A percentile compares a stretch with the other conserved stretches of the same genome.
Conservation (phyloP, 1,140 invertebrate species). For the Uloborus diversus region DNA sequence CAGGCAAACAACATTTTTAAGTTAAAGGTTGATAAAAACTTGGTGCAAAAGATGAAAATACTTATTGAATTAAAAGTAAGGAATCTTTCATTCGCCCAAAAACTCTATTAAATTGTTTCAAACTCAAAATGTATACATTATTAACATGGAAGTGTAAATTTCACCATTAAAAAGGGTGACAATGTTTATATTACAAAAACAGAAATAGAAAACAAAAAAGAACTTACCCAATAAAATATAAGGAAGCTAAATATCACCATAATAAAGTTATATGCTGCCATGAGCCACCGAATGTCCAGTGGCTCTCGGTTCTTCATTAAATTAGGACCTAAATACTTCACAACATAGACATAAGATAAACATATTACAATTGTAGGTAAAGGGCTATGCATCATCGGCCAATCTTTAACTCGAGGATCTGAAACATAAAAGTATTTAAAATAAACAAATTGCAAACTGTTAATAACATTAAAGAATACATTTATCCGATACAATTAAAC, state of each 20-base stretch:
- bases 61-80: no score
- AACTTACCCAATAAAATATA: conserved; percentile 74
- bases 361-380: conserved; percentile 87
- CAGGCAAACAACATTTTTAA: no score
- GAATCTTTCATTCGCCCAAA: no score
- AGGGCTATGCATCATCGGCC: conserved; percentile 90
- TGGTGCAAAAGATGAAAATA: no score
- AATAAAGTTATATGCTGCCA: conserved; percentile 82
- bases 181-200: no score
- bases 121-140: no score
- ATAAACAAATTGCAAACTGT: not conserved
- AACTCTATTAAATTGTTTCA: no score
- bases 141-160: no score
- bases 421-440: conserved; percentile 63
- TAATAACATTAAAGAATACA: not conserved
- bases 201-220: no score
- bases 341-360: conserved; percentile 84
- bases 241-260: conserved; percentile 60
- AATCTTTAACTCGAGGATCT: conserved; percentile 90
- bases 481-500: not conserved
- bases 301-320: conserved; percentile 88
- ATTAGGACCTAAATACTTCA: conserved; percentile 78
- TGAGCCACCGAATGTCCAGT: conserved; percentile 78
- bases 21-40: no score
- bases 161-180: no score